A percentile compares a stretch with the other conserved stretches of the same genome.
Evolutionary conservation across 2,797 vertebrate genomes (phyloP).

Genomic region (Phrynocephalus forsythii): DNA sequence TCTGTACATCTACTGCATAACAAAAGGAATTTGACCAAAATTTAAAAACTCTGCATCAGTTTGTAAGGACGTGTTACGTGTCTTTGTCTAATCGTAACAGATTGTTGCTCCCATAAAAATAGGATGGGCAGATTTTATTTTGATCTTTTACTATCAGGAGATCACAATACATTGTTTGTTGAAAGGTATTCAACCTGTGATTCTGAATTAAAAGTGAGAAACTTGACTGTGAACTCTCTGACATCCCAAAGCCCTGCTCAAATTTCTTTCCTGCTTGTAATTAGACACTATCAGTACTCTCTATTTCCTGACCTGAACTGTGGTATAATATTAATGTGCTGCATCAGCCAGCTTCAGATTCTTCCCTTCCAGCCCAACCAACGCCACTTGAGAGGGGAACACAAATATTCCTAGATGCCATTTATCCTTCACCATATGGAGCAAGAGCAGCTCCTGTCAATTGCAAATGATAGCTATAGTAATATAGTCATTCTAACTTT

Average conservation of each 20-base stretch:
- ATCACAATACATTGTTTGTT: conserved; percentile 6
- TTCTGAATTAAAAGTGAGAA: conserved; percentile 13
- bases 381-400: not conserved
- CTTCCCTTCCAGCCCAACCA: not conserved
- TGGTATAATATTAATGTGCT: conserved; percentile 35
- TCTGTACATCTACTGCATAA: too few species aligned
- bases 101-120: not conserved
- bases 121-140: not conserved
- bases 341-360: conserved; percentile 20
- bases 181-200: conserved; percentile 26
- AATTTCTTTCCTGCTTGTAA: conserved; percentile 49
- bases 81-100: not conserved
- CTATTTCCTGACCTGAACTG: conserved; percentile 45
- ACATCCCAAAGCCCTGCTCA: not conserved
- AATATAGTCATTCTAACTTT: not conserved
- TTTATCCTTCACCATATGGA: not conserved
- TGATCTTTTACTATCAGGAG: not conserved
- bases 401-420: not conserved
- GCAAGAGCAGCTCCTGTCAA: not conserved
- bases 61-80: fast-evolving
- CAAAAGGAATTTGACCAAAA: too few species aligned
- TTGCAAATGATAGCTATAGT: fast-evolving
- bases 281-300: conserved; percentile 22
- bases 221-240: conserved; percentile 17
- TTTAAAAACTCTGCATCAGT: not conserved